Conservation (phyloP, 2,888 invertebrate species). For the Smittia aterrima region DNA sequence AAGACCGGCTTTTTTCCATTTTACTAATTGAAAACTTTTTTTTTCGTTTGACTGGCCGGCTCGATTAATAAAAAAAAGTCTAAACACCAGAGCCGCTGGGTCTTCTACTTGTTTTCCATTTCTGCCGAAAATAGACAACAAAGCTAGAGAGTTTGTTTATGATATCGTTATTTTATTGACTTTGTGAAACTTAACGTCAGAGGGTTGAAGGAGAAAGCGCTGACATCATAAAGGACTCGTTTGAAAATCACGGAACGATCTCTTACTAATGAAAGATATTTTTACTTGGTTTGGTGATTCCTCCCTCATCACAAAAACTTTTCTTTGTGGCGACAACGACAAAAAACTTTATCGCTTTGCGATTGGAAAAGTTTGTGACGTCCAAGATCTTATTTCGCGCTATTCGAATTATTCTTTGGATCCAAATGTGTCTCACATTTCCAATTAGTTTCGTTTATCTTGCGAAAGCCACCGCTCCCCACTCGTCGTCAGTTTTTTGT, state of each 20-base stretch:
- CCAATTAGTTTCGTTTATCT: too few species aligned
- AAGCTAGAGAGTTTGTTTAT: neutral
- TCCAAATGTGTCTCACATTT: too few species aligned
- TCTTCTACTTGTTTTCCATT: neutral
- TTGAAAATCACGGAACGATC: too few species aligned
- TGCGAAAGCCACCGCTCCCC: too few species aligned
- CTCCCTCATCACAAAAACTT: too few species aligned
- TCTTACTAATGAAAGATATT: too few species aligned
- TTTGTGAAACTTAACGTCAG: neutral
- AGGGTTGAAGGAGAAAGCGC: neutral
- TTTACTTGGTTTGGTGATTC: too few species aligned
- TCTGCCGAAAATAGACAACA: neutral
- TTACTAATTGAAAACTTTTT: neutral
- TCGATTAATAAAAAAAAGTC: neutral
- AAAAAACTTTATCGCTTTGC: too few species aligned
- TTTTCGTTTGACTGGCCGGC: neutral
- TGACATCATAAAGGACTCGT: neutral
- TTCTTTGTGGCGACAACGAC: too few species aligned
- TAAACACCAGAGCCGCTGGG: neutral
- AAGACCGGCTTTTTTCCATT: neutral
- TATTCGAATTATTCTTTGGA: too few species aligned
- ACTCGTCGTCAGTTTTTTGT: neutral
- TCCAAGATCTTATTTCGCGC: too few species aligned
- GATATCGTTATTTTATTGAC: slow-evolving; percentile 5
- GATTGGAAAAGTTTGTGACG: too few species aligned